Base-by-base conservation (phyloP, 2,888 invertebrate genomes). In the Pilophorus perplexus region DNA sequence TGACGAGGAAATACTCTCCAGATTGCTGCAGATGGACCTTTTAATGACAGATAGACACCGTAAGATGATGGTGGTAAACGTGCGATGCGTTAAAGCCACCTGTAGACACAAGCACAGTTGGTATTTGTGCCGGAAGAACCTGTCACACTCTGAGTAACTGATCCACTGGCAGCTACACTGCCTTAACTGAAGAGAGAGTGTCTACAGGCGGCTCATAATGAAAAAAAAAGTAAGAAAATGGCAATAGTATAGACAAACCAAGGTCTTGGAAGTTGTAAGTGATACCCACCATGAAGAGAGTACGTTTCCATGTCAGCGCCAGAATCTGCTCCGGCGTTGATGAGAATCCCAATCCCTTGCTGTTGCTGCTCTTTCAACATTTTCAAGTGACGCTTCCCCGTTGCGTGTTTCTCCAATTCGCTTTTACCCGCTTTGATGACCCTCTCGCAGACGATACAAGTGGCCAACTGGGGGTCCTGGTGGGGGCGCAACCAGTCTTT, bases 321-420 rank as follows among this genome's bases (percentile, higher is more conserved):
- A 2, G 42, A 40, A 37, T 46, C 48, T 20, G 33, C 62, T n/a
- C 46, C 44, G 20, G 44, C 28, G 28, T 46, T 48, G 38, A 62
- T 22, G 18, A 62, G 25, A 5, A 38, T 46, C 25, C 62, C 62
- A 5, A 38, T 46, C 25, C 62, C 62, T 40, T 40, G 40, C 27
- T 60, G 42, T n/a, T 65, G 40, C 25, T 65, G 40, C 67, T 60
- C 60, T 50, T 68, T 68, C 37, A 68, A 40, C 68, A 68, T 68
- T 59, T 54, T 59, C 38, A 71, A 68, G 65, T 75, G 75, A 66
- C 73, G 74, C 37, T 72, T 73, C 10, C 74, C 74, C 12, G 73
- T 71, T n/a, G 74, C 74, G 71, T 75, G 75, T 62, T 74, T 75
- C 68, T 74, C 73, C 28, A 75, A 69, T 65, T 75, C 75, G 69